Evolutionary conservation across 2,113 vertebrate species (phyloP).

Genomic region (Solea solea): DNA sequence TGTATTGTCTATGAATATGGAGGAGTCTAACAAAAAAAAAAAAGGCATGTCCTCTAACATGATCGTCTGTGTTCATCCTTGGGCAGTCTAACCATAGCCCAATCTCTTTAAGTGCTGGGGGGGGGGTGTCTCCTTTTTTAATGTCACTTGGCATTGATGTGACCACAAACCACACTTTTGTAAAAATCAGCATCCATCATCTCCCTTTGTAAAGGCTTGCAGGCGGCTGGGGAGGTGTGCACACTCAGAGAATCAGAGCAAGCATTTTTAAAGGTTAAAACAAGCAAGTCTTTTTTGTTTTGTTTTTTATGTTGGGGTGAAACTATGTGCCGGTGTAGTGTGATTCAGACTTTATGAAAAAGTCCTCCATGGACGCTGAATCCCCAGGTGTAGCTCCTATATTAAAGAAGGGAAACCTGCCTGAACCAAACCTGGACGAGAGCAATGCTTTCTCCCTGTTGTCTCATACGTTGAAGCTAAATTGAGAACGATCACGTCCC

Average conservation of each 20-base stretch:
- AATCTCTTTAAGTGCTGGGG: conserved; percentile 76
- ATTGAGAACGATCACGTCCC: conserved; percentile 26
- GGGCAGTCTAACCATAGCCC: conserved; percentile 45
- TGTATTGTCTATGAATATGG: conserved; percentile 70
- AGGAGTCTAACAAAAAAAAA: conserved; percentile 59
- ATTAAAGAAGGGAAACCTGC: conserved; percentile 32
- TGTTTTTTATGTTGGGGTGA: neutral
- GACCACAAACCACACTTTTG: conserved; percentile 67
- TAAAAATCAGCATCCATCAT: conserved; percentile 62
- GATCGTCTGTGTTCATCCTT: conserved; percentile 41
- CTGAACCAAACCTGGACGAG: conserved; percentile 43
- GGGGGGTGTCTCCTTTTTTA: conserved; percentile 24
- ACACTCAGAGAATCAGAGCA: neutral
- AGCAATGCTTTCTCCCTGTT: conserved; percentile 29
- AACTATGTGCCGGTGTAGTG: neutral
- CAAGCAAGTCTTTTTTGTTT: neutral
- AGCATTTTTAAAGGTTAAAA: conserved; percentile 35
- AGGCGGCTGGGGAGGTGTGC: conserved; percentile 17
- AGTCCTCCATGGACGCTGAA: conserved; percentile 3
- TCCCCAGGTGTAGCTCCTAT: conserved; percentile 35
- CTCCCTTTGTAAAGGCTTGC: conserved; percentile 2
- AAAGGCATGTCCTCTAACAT: conserved; percentile 65
- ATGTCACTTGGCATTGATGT: conserved; percentile 75
- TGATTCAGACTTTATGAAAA: conserved; percentile 13
- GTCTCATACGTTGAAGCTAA: conserved; percentile 33